Percentiles rank a stretch among this genome's conserved stretches.
Evolutionary conservation across 2,797 vertebrate genomes (phyloP).

Genomic region (Eidolon dupreanum): DNA sequence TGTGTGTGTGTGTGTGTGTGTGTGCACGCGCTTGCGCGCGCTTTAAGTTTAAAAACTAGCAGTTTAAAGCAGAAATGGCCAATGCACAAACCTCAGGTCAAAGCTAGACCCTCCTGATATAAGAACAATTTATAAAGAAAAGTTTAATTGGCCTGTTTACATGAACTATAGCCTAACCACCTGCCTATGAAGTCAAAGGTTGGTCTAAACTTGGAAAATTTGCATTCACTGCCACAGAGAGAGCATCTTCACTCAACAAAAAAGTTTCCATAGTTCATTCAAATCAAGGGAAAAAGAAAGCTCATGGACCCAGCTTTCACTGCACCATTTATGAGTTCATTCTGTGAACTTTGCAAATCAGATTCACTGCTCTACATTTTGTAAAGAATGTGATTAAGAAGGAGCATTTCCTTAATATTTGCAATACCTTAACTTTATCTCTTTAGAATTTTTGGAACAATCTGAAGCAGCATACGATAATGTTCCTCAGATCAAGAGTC

Average conservation of each 20-base stretch:
- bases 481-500: not conserved
- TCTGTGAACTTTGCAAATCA: not conserved
- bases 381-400: constrained; percentile 24
- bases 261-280: constrained; percentile 44
- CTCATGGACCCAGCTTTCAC: not conserved
- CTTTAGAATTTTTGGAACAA: constrained; percentile 11
- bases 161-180: constrained; percentile 14
- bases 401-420: constrained; percentile 6
- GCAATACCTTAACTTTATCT: not conserved
- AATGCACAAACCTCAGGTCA: not conserved
- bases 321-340: not conserved
- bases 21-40: no score
- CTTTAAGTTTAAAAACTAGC: not conserved
- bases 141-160: not conserved
- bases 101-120: not conserved
- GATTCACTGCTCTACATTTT: not conserved
- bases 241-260: not conserved
- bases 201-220: constrained; percentile 22
- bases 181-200: not conserved
- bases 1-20: not conserved
- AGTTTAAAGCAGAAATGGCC: not conserved
- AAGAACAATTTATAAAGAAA: constrained; percentile 39
- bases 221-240: constrained; percentile 30
- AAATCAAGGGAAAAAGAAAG: constrained; percentile 45
- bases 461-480: not conserved